Base-by-base conservation (phyloP, 2,888 invertebrate genomes). In the Amiota mariae region DNA sequence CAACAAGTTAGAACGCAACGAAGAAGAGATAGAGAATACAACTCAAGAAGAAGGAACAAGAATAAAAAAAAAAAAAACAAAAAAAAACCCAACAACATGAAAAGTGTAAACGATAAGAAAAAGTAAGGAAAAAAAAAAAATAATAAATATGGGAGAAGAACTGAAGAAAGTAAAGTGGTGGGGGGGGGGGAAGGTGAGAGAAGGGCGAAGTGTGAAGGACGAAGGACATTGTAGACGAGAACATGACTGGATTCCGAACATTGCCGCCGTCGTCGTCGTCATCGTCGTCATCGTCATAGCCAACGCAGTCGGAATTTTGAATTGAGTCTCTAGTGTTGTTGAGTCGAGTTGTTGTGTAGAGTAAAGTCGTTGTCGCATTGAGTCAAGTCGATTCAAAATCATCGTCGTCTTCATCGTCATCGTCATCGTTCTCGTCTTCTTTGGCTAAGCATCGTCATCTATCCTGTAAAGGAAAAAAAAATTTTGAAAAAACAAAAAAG, bases 31-130 rank as follows among this genome's bases (percentile, higher is more conserved):
- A 36, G 54, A 68, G 18, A 70, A 57, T 48, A 54, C 18, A 68
- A 47, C 9, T 24, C 11, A 70, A 73, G 72, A 73, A 73, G 78
- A 77, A 57, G 36, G 47, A 12, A 47, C 6, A 12, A 6, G 20
- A 54, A 54, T 2, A 54, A 54, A 1, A 18, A 54, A 54, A n/a
- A 51, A 24, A 54, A 66, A 49, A 66, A 36, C 24, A n/a, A 18
- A 49, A 57, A 56, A 18, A 10, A 20, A 46, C 12, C 8, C 4
- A 8, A 18, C 0, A 18, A 13, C 18, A 9, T 12, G 0, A 36
- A 36, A 46, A 63, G 46, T 36, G 59, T 59, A 18, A 18, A 20
- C 59, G 20, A 18, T 18, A 18, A 59, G 59, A 18, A 59, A 18
- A 18, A 20, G 15, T 11, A 57, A 57, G 18, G 9, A 15, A 57